Evolutionary conservation across 2,888 invertebrate species (phyloP), one percentile per base, ranked within the genome.

Genomic region (Ceramica pisi): DNA sequence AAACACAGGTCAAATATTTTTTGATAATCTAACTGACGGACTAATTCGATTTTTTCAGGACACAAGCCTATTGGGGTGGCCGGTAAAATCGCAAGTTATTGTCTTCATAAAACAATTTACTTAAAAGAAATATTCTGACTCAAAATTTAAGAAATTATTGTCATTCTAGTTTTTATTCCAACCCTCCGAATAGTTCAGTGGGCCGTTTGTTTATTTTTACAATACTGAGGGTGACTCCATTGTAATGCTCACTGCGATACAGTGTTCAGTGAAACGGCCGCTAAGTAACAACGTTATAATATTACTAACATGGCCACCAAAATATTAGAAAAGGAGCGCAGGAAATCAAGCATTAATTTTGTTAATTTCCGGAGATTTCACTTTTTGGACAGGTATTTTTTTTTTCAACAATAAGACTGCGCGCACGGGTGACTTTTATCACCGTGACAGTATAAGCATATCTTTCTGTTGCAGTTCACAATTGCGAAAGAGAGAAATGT

Each of bases 311-410:
- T 90, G 91, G 80, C 88, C 3, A 90, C 88, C 0, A 90, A 90
- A 85, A 62, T 89, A 23, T 86, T 83, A 23, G 76, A 88, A 26
- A 90, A 86, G 1, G 89, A 92, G 26, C 87, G 92, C 1, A 88
- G 94, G 16, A 92, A 91, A 73, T 94, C 94, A 0, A 95, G 94
- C 70, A 91, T 95, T 6, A 94, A 93, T 78, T 92, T 94, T 60
- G 62, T 87, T 0, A 95, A 95, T 79, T 93, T 88, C 71, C 87
- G 84, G 1, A 86, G 94, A 53, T 95, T 93, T 67, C 94, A 95
- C 84, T 95, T 95, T 75, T 84, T 95, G 38, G 90, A 94, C 86
- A 92, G 91, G 94, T 31, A 31, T 31, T 31, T 31, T 31, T 31
- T 31, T 31, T 31, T 31, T 31, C 5, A n/a, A n/a, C n/a, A n/a